Conservation (phyloP, 2,888 invertebrate species). For the Tribolium freemani region DNA sequence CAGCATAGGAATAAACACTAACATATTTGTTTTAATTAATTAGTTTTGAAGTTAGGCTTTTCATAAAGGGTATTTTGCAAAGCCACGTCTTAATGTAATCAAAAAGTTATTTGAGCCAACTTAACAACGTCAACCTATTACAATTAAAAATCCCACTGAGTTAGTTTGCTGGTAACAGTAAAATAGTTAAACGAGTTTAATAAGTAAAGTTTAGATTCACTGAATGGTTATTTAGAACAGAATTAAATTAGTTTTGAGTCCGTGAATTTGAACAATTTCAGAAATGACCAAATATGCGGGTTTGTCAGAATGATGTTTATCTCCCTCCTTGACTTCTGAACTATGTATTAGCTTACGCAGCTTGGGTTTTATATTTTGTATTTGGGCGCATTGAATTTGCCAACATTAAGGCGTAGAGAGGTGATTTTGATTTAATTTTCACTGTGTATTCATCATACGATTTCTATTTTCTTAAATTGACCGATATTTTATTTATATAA, state of each 20-base stretch:
- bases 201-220: neutral
- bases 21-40: neutral
- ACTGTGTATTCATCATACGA: no score
- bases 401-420: neutral
- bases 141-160: no score
- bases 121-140: neutral
- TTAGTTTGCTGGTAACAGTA: no score
- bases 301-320: neutral
- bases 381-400: neutral
- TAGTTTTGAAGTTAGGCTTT: neutral
- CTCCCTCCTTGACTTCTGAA: neutral
- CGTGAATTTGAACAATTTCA: neutral
- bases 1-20: neutral
- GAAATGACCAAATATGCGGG: neutral
- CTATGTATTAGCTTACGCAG: neutral
- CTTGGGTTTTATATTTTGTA: no score
- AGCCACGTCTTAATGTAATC: neutral
- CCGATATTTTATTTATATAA: no score
- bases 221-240: neutral
- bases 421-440: no score
- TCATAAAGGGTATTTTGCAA: neutral
- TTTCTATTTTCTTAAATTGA: no score
- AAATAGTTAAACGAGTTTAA: neutral
- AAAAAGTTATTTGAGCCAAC: neutral
- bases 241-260: neutral